Conservation (phyloP, 2,888 invertebrate genomes). For the Leistus spinibarbis region DNA sequence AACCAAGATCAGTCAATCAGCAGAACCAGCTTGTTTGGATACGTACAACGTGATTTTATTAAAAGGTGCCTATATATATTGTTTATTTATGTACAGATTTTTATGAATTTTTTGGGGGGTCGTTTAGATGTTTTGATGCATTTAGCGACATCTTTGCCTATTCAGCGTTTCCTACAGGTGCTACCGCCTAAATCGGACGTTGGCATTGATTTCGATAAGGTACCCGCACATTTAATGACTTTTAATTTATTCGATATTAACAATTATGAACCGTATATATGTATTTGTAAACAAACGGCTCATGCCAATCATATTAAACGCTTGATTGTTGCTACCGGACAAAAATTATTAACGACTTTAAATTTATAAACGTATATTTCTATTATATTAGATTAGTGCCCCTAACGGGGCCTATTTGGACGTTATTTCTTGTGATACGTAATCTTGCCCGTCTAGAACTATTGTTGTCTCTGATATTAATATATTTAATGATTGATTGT, state of each 20-base stretch:
- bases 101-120: conserved; percentile 8
- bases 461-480: too few species aligned
- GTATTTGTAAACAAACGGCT: conserved; percentile 62
- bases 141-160: conserved; percentile 56
- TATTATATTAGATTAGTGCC: too few species aligned
- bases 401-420: too few species aligned
- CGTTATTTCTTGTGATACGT: too few species aligned
- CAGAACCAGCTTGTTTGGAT: conserved; percentile 50
- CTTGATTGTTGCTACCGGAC: conserved; percentile 66
- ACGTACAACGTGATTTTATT: conserved; percentile 54
- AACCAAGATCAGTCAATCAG: conserved; percentile 52
- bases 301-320: conserved; percentile 66
- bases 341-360: conserved; percentile 59
- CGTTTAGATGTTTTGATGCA: conserved; percentile 57
- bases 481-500: too few species aligned
- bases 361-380: conserved; percentile 49
- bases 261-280: conserved; percentile 57
- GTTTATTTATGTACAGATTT: conserved; percentile 18
- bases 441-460: too few species aligned
- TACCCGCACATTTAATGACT: conserved; percentile 30
- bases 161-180: conserved; percentile 56
- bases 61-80: conserved; percentile 49
- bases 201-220: not conserved
- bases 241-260: conserved; percentile 54
- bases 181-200: conserved; percentile 53